Evolutionary conservation across 2,888 invertebrate species (phyloP).

Genomic region (Philaethria dido): DNA sequence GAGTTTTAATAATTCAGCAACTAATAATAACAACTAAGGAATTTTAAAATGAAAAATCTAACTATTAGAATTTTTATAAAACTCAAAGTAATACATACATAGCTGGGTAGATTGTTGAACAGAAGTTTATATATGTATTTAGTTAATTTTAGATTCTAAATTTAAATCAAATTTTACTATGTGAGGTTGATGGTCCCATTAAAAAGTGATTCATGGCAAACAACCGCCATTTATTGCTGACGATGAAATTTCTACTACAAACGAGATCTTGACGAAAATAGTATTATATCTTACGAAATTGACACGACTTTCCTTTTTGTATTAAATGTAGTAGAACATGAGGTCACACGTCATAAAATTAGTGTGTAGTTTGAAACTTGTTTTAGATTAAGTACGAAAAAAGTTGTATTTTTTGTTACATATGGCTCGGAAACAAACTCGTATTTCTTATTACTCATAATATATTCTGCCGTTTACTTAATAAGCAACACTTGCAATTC

Average conservation of each 20-base stretch:
- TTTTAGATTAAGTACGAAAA: neutral
- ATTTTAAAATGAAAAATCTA: no score
- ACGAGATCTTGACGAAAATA: slow-evolving; percentile 36
- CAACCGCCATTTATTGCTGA: slow-evolving; percentile 32
- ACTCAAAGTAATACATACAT: neutral
- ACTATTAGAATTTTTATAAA: neutral
- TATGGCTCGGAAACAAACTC: neutral
- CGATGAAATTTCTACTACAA: slow-evolving; percentile 29
- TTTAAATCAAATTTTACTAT: slow-evolving; percentile 13
- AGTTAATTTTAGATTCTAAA: neutral
- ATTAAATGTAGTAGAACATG: slow-evolving; percentile 27
- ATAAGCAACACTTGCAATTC: neutral
- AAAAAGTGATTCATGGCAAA: slow-evolving; percentile 36
- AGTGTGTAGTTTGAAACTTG: slow-evolving; percentile 1
- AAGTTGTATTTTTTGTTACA: slow-evolving; percentile 8
- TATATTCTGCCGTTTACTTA: neutral
- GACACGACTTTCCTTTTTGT: slow-evolving; percentile 49
- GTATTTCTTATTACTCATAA: neutral
- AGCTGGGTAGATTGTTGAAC: neutral
- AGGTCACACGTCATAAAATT: slow-evolving; percentile 17
- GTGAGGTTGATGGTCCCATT: slow-evolving; percentile 38
- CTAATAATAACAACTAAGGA: no score
- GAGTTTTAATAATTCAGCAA: neutral
- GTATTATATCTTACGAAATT: slow-evolving; percentile 42
- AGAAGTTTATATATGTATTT: neutral